These are phyloP conservation scores for Anableps anableps DNA, from an alignment of 2,797 vertebrate species.

Conservation along the genomic window DNA sequence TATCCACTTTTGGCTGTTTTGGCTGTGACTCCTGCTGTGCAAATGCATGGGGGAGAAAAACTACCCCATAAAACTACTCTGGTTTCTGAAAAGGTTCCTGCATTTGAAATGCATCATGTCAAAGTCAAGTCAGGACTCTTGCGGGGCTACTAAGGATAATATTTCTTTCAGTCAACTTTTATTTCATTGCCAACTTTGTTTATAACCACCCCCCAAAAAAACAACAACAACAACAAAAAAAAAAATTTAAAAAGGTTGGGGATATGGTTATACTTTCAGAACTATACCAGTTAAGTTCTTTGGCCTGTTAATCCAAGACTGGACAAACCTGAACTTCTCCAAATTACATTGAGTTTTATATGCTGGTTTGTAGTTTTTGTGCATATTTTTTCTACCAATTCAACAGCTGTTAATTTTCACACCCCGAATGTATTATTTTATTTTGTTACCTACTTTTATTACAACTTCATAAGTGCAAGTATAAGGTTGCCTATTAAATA, in stretches of 20 bases:
- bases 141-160: not conserved
- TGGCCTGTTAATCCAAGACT: slow-evolving; percentile 7
- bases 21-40: not conserved
- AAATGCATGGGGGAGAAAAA: not conserved
- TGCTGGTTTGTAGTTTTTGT: slow-evolving; percentile 23
- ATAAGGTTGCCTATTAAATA: slow-evolving; percentile 21
- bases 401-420: slow-evolving; percentile 19
- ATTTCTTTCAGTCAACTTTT: not conserved
- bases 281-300: not conserved
- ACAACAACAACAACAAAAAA: not conserved
- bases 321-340: slow-evolving; percentile 35
- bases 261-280: not conserved
- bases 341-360: slow-evolving; percentile 14
- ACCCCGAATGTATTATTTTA: slow-evolving; percentile 6
- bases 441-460: slow-evolving; percentile 26
- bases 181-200: not conserved
- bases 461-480: not conserved
- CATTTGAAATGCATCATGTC: not conserved
- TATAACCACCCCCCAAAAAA: too few species aligned
- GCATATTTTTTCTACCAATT: slow-evolving; percentile 9
- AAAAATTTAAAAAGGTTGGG: slow-evolving; percentile 13
- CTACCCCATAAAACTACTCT: not conserved
- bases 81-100: not conserved
- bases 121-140: not conserved
- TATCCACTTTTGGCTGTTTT: not conserved